Conservation (phyloP, 2,113 vertebrate genomes). For the Ictidomys tridecemlineatus region DNA sequence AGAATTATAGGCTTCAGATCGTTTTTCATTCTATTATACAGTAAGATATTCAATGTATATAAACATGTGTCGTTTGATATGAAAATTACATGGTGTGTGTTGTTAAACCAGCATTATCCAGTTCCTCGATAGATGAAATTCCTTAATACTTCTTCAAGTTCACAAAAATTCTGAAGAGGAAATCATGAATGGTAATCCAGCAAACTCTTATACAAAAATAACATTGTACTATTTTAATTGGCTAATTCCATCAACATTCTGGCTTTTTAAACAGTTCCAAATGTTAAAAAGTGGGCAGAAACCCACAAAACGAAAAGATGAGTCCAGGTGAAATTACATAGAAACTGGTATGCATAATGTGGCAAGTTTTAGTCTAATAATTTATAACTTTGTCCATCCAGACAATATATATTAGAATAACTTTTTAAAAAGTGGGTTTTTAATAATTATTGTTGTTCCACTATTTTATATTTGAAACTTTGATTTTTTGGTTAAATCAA, state of each 20-base stretch:
- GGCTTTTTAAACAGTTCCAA: constrained; percentile 56
- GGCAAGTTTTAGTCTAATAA: constrained; percentile 18
- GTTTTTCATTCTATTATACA: not conserved
- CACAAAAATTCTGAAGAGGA: constrained; percentile 6
- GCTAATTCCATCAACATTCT: constrained; percentile 55
- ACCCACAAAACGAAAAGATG: constrained; percentile 18
- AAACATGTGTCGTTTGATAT: not conserved
- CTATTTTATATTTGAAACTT: not conserved
- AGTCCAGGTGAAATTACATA: not conserved
- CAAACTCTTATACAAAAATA: constrained; percentile 27
- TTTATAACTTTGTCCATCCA: not conserved
- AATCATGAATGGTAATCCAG: not conserved
- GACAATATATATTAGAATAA: not conserved
- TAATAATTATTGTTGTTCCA: not conserved
- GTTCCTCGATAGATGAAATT: not conserved
- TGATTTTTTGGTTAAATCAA: constrained; percentile 20
- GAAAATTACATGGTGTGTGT: not conserved
- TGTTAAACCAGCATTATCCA: not conserved
- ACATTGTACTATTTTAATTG: constrained; percentile 24
- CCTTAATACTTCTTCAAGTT: not conserved
- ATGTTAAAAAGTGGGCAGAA: not conserved
- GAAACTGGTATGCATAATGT: not conserved
- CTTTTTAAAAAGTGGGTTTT: not conserved
- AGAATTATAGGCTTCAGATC: not conserved
- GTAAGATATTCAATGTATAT: not conserved